Conservation (phyloP, 1,140 invertebrate species). For the Sycophila sp. region DNA sequence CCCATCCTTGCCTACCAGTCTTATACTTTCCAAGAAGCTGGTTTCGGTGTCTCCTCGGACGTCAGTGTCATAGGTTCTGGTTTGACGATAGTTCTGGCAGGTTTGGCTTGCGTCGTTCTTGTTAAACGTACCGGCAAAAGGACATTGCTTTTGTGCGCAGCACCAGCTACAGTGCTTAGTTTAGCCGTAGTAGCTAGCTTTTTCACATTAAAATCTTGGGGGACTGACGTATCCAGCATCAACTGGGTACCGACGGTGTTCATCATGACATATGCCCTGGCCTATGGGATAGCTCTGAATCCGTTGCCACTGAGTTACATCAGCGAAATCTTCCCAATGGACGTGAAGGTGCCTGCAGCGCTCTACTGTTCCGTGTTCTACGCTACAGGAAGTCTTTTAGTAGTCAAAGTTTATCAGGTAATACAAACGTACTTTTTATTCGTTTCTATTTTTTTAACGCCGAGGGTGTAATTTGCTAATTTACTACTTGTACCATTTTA, state of each 20-base stretch:
- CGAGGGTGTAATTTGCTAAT: neutral
- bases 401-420: constrained; percentile 64
- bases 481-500: neutral
- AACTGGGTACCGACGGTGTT: constrained; percentile 56
- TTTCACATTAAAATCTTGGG: constrained; percentile 69
- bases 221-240: constrained; percentile 61
- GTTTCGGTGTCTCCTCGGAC: constrained; percentile 72
- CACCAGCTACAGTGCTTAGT: constrained; percentile 72
- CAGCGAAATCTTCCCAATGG: constrained; percentile 63
- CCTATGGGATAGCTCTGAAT: constrained; percentile 60
- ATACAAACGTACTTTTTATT: neutral
- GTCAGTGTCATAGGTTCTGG: constrained; percentile 84
- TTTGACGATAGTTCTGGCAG: constrained; percentile 79
- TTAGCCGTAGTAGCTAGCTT: constrained; percentile 73
- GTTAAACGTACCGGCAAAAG: constrained; percentile 82
- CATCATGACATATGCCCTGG: constrained; percentile 57
- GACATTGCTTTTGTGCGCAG: constrained; percentile 76
- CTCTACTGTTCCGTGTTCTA: constrained; percentile 60
- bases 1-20: constrained; percentile 87
- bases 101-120: constrained; percentile 73
- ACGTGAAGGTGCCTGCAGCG: constrained; percentile 62
- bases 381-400: constrained; percentile 53
- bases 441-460: neutral
- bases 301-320: constrained; percentile 61
- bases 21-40: constrained; percentile 78